Conservation (phyloP, 2,113 vertebrate species). For the Muscicapa adusta region DNA sequence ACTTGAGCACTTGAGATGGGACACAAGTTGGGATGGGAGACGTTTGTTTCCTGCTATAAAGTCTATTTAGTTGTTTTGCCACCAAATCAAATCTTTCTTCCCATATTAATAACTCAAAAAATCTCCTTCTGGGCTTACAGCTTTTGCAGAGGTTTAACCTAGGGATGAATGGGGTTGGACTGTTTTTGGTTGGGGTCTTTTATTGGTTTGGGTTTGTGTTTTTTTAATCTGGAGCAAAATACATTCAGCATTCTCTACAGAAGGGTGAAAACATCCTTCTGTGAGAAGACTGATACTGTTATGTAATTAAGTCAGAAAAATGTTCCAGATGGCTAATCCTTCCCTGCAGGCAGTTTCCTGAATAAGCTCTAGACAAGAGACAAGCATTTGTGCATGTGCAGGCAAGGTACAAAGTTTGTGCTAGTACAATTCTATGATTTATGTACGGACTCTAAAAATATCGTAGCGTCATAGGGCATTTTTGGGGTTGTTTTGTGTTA, state of each 20-base stretch:
- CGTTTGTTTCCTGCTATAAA: background rate
- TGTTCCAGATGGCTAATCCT: background rate
- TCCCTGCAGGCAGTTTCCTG: constrained; percentile 25
- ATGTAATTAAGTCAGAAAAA: background rate
- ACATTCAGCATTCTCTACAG: background rate
- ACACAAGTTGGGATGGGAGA: background rate
- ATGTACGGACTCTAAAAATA: background rate
- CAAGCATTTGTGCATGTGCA: background rate
- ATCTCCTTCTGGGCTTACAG: background rate
- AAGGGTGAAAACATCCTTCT: background rate
- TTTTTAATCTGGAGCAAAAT: background rate
- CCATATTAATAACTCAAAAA: background rate
- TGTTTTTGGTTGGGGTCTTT: background rate
- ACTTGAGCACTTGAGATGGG: constrained; percentile 43
- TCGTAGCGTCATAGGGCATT: background rate
- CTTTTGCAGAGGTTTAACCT: background rate
- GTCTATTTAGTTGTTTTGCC: background rate
- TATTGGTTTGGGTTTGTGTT: background rate
- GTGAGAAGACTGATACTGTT: background rate
- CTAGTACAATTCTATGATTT: background rate
- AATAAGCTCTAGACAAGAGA: background rate
- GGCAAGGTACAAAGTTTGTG: constrained; percentile 26
- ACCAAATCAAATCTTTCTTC: constrained; percentile 4
- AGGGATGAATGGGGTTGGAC: background rate
- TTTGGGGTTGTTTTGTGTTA: background rate